Conservation (phyloP, 2,113 vertebrate species). For the Oreocharis arfaki region DNA sequence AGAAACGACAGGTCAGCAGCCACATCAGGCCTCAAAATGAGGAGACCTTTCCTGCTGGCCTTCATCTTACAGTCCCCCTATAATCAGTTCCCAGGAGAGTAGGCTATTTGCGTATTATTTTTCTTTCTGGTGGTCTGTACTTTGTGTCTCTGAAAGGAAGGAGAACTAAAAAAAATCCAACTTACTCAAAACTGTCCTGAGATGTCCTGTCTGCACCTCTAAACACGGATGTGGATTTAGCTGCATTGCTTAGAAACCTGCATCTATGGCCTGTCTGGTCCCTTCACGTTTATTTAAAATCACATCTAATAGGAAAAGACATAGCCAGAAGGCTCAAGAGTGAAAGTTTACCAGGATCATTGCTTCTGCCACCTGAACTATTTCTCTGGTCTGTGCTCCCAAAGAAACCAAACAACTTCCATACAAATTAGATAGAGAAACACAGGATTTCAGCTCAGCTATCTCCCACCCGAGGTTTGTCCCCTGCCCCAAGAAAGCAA, state of each 20-base stretch:
- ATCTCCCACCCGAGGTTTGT: background rate
- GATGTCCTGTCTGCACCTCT: background rate
- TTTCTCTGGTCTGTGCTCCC: background rate
- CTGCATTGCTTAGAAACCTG: slow-evolving; percentile 41
- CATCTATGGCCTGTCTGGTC: slow-evolving; percentile 13
- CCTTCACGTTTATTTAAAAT: slow-evolving; percentile 62
- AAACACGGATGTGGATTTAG: background rate
- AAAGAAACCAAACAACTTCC: background rate
- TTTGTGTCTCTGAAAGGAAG: background rate
- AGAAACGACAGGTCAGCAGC: background rate
- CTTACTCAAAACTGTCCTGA: background rate
- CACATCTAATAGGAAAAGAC: slow-evolving; percentile 37
- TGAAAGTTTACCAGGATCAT: slow-evolving; percentile 40
- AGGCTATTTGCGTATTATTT: background rate
- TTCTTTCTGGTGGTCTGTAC: background rate
- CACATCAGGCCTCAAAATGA: background rate
- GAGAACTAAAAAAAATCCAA: background rate
- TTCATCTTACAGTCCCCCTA: background rate
- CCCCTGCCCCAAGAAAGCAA: background rate
- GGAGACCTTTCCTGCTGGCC: background rate
- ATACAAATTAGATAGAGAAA: background rate
- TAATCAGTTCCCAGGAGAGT: background rate
- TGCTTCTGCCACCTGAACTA: slow-evolving; percentile 14
- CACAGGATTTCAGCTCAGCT: background rate
- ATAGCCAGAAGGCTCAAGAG: slow-evolving; percentile 25